Evolutionary conservation across 2,888 invertebrate genomes (phyloP).

Genomic region (Chamaedrilus cognettii): DNA sequence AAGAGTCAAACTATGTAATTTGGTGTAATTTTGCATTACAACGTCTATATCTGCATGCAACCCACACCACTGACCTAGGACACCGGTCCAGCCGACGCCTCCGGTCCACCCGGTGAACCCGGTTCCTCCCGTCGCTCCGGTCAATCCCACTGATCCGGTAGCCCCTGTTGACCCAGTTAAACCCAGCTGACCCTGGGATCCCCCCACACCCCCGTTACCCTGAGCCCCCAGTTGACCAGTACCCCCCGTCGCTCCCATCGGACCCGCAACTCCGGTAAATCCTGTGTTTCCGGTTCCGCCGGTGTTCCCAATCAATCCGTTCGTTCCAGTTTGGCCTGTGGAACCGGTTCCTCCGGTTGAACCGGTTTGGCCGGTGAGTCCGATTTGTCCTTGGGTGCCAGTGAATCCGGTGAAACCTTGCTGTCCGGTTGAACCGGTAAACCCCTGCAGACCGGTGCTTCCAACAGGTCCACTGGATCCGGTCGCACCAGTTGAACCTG

Average conservation of each 20-base stretch:
- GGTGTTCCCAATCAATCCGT: constrained; percentile 24
- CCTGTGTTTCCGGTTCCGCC: constrained; percentile 28
- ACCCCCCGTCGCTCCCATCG: constrained; percentile 18
- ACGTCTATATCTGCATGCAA: too few relatives aligned
- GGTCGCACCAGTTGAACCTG: constrained; percentile 3
- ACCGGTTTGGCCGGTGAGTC: constrained; percentile 11
- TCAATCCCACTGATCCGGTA: constrained; percentile 17
- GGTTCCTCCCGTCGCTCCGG: constrained; percentile 21
- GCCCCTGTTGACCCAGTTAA: constrained; percentile 31
- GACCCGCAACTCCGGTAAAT: constrained; percentile 26
- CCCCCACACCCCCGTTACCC: constrained; percentile 66
- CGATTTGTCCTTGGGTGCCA: constrained; percentile 2
- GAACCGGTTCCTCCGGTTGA: constrained; percentile 19
- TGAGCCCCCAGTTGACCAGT: constrained; percentile 25
- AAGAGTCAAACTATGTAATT: too few relatives aligned
- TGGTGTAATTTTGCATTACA: too few relatives aligned
- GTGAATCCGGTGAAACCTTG: constrained; percentile 18
- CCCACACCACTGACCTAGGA: too few relatives aligned
- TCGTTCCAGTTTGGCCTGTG: constrained; percentile 20
- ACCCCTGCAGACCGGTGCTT: not conserved
- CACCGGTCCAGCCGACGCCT: not conserved
- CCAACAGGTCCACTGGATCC: constrained; percentile 10
- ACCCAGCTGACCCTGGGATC: constrained; percentile 21
- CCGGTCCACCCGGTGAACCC: constrained; percentile 9
- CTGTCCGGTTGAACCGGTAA: constrained; percentile 9